phyloP scores from a whole-genome alignment of 2,797 vertebrate species.

The Crenuchus spilurus region DNA sequence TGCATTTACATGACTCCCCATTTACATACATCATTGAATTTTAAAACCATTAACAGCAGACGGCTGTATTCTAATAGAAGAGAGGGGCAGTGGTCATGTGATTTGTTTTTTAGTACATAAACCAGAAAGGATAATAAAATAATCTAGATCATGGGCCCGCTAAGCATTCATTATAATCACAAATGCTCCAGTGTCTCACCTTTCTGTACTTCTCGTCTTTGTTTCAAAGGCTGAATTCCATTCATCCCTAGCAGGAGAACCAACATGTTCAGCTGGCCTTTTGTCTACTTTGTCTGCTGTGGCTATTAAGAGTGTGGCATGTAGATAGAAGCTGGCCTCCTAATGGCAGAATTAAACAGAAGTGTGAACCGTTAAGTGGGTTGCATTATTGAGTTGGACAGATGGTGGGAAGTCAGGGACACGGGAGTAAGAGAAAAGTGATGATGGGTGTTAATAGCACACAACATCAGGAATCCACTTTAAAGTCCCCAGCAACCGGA shows the following conservation, averaged over 20 bases:
- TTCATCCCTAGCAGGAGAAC: constrained; percentile 62
- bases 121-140: not conserved
- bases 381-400: constrained; percentile 67
- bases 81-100: no score
- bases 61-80: no score
- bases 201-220: not conserved
- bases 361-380: constrained; percentile 56
- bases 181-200: no score
- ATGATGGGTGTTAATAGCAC: not conserved
- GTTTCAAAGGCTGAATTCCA: not conserved
- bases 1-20: not conserved
- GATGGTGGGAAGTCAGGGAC: constrained; percentile 59
- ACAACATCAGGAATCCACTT: not conserved
- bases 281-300: constrained; percentile 44
- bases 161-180: not conserved
- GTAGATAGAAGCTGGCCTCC: constrained; percentile 54
- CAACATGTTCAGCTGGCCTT: constrained; percentile 55
- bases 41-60: no score
- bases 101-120: no score
- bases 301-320: not conserved
- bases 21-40: no score
- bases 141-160: not conserved
- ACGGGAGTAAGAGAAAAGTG: not conserved
- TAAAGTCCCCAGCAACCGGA: not conserved
- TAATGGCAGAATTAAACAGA: constrained; percentile 63